A percentile compares a stretch with the other conserved stretches of the same genome.
These are phyloP conservation scores for Anser brachyrhynchus DNA, from an alignment of 2,113 vertebrate genomes.

Conservation along the genomic window DNA sequence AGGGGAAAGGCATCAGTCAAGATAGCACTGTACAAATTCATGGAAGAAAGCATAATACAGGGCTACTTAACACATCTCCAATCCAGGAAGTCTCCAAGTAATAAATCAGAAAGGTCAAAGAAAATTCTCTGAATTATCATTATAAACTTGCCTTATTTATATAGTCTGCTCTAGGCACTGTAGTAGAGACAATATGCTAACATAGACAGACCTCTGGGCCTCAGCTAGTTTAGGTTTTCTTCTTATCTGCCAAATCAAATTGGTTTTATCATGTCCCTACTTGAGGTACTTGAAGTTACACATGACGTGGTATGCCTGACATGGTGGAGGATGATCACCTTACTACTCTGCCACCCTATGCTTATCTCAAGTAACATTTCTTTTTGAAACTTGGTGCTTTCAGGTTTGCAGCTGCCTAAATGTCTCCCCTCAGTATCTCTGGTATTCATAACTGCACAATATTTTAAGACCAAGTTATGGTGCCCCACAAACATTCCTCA, in stretches of 20 bases:
- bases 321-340: neutral
- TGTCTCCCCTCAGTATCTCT: neutral
- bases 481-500: neutral
- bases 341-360: rapidly evolving
- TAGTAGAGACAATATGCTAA: neutral
- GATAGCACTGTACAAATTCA: neutral
- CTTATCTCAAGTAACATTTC: neutral
- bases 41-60: neutral
- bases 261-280: neutral
- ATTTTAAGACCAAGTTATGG: neutral
- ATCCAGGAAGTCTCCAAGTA: neutral
- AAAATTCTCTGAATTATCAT: neutral
- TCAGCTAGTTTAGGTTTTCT: neutral
- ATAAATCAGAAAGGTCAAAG: neutral
- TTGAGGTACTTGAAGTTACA: neutral
- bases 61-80: neutral
- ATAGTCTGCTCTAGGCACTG: neutral
- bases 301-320: rapidly evolving
- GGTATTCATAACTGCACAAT: neutral
- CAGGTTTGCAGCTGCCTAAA: neutral
- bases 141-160: neutral
- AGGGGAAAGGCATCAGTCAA: neutral
- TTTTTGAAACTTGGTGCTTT: neutral
- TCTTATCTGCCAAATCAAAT: neutral
- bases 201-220: neutral